Conservation (phyloP, 2,797 vertebrate species). For the Picus viridis region DNA sequence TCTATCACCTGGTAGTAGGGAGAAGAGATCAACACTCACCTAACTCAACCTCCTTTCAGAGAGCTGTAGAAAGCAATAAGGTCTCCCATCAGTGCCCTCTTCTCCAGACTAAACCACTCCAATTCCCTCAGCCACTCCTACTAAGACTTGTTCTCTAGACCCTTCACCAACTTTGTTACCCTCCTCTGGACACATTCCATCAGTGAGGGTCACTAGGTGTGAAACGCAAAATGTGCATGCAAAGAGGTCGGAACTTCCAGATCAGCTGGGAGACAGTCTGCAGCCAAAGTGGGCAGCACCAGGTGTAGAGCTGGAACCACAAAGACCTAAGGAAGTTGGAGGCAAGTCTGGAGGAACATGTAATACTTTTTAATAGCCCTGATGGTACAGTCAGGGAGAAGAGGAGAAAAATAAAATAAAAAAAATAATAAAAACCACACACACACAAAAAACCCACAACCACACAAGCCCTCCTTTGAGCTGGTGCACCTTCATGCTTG, state of each 20-base stretch:
- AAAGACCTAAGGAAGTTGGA: background rate
- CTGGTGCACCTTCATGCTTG: background rate
- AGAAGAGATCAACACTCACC: no score
- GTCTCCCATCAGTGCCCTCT: no score
- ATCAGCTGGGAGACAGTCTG: background rate
- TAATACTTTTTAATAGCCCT: slow-evolving; percentile 38
- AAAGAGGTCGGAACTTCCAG: background rate
- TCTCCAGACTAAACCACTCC: no score
- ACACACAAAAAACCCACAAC: background rate
- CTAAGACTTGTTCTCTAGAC: no score
- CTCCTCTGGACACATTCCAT: no score
- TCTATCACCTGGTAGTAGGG: no score
- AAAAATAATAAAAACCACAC: no score
- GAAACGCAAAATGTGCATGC: background rate
- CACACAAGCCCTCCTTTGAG: slow-evolving; percentile 45
- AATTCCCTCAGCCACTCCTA: no score
- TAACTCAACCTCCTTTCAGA: no score
- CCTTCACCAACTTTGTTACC: no score
- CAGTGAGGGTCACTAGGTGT: background rate
- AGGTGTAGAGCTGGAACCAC: background rate
- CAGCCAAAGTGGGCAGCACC: background rate
- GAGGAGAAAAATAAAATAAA: no score
- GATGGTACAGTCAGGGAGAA: background rate
- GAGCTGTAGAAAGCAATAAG: no score
- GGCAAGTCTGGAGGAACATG: background rate